A percentile compares a stretch with the other conserved stretches of the same genome.
Evolutionary conservation across 2,797 vertebrate species (phyloP).

Genomic region (Cygnus olor): DNA sequence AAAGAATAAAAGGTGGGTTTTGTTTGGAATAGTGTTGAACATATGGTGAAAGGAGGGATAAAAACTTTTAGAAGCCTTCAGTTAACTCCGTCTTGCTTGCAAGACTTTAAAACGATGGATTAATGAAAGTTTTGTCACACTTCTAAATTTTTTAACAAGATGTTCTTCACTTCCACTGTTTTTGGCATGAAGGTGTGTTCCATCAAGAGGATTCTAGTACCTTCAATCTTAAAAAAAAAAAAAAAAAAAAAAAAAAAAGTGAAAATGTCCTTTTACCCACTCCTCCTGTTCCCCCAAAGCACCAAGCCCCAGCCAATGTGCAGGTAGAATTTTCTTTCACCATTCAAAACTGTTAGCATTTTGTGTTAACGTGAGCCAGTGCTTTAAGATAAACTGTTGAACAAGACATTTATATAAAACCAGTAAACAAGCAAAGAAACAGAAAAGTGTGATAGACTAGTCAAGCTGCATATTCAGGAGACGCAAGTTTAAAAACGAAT

Average conservation of each 20-base stretch:
- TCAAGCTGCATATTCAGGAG: not conserved
- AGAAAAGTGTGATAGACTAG: not conserved
- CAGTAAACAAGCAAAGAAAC: not conserved
- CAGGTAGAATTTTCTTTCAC: not conserved
- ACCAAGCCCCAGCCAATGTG: not conserved
- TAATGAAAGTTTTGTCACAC: not conserved
- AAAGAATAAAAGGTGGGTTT: constrained; percentile 7
- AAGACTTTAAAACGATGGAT: not conserved
- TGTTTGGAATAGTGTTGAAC: not conserved
- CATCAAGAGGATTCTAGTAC: not conserved
- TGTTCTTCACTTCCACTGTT: not conserved
- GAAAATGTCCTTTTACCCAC: not conserved
- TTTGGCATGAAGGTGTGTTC: not conserved
- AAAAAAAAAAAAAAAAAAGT: not conserved
- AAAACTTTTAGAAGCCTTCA: not conserved
- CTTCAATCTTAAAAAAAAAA: not conserved
- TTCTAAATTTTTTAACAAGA: not conserved
- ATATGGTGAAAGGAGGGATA: not conserved
- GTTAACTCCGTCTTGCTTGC: not conserved
- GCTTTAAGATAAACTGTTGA: not conserved
- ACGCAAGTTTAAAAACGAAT: not conserved
- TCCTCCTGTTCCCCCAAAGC: not conserved
- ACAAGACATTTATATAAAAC: not conserved
- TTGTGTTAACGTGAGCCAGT: not conserved
- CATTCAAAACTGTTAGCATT: not conserved